Conservation (phyloP, 1,140 invertebrate genomes). For the Sitophilus oryzae region DNA sequence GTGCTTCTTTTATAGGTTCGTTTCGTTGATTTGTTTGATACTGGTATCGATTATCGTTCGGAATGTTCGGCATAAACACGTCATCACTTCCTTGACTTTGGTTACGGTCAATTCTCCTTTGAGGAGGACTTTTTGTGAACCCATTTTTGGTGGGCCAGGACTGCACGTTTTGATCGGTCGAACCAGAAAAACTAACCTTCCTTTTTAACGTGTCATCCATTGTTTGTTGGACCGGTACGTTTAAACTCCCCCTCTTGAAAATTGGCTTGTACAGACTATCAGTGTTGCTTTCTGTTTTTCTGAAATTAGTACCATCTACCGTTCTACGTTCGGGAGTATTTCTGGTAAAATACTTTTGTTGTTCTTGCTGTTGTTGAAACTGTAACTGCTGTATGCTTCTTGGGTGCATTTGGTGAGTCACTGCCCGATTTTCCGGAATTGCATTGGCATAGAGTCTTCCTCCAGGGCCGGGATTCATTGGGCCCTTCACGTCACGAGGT, state of each 20-base stretch:
- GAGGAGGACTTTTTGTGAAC: constrained; percentile 50
- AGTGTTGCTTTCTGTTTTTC: constrained; percentile 13
- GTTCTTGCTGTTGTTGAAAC: constrained; percentile 20
- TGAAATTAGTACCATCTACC: constrained; percentile 16
- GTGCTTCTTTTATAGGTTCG: constrained; percentile 10
- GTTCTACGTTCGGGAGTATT: constrained; percentile 31
- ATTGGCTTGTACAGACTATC: constrained; percentile 43
- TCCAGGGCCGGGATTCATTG: background rate
- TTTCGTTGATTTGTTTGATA: constrained; percentile 1
- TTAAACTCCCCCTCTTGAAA: constrained; percentile 51
- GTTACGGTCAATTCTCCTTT: constrained; percentile 41
- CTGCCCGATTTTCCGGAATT: constrained; percentile 33
- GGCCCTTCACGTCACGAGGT: constrained; percentile 31
- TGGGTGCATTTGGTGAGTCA: constrained; percentile 14
- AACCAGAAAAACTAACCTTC: constrained; percentile 49
- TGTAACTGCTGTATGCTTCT: constrained; percentile 23
- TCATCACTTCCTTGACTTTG: constrained; percentile 27
- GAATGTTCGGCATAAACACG: constrained; percentile 26
- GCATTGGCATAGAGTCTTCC: constrained; percentile 16
- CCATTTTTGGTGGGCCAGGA: constrained; percentile 52
- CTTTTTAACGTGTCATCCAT: constrained; percentile 38
- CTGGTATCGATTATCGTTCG: constrained; percentile 4
- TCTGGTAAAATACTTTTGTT: constrained; percentile 23
- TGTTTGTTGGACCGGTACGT: constrained; percentile 27
- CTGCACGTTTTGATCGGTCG: constrained; percentile 32